phyloP scores from a whole-genome alignment of 2,888 invertebrate genomes.

The Spatulosminthurus flaviceps region DNA sequence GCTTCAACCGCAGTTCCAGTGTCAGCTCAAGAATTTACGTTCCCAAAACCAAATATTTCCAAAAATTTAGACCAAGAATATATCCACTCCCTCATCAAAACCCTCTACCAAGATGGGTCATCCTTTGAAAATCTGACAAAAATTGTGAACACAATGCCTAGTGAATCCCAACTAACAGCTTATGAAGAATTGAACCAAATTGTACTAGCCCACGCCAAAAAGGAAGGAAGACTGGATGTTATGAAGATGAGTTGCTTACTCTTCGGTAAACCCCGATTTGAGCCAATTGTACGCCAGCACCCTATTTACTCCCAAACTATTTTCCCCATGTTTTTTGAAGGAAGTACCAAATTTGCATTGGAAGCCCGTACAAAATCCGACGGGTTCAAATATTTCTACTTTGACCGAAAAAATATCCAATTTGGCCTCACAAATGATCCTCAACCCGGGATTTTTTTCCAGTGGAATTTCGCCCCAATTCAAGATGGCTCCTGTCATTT shows the following conservation, averaged over 20 bases:
- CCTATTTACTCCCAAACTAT: background rate
- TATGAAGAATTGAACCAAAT: background rate
- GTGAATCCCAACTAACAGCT: conserved; percentile 24
- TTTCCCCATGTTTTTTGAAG: conserved; percentile 26
- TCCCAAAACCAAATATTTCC: background rate
- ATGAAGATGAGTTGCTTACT: conserved; percentile 23
- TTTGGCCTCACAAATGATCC: conserved; percentile 11
- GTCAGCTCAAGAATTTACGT: conserved; percentile 24
- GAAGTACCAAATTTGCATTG: background rate
- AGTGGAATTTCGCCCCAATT: conserved; percentile 37
- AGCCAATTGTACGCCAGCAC: background rate
- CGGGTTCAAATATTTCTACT: conserved; percentile 23
- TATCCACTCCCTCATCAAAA: background rate
- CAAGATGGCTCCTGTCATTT: conserved; percentile 40
- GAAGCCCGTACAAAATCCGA: conserved; percentile 30
- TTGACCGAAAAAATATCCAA: conserved; percentile 32
- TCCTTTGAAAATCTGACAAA: conserved; percentile 22
- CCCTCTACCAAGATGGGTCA: background rate
- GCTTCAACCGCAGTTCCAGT: too few species aligned
- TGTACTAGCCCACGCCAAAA: background rate
- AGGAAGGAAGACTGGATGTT: conserved; percentile 18
- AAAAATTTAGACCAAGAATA: background rate
- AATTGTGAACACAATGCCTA: background rate
- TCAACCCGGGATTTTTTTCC: background rate
- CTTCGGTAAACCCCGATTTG: conserved; percentile 15